A percentile compares a stretch with the other conserved stretches of the same genome.
Conservation (phyloP, 2,888 invertebrate genomes). For the Diloba caeruleocephala region DNA sequence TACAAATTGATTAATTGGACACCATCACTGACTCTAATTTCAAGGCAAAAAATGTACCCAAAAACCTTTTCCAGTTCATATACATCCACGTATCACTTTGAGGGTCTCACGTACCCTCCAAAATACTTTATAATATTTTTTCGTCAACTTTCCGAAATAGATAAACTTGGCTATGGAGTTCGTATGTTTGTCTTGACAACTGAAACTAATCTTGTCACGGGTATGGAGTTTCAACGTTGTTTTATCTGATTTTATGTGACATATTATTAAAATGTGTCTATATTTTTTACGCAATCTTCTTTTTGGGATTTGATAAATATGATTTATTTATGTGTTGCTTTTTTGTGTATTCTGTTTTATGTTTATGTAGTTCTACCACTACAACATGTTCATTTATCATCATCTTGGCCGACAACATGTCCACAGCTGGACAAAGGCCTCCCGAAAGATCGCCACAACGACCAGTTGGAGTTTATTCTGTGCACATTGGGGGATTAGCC, state of each 20-base stretch:
- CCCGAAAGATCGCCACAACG: too few species aligned
- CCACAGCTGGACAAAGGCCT: too few species aligned
- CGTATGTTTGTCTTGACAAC: slow-evolving; percentile 56
- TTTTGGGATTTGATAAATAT: slow-evolving; percentile 21
- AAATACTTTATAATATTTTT: slow-evolving; percentile 71
- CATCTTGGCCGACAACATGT: too few species aligned
- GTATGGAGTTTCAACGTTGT: slow-evolving; percentile 52
- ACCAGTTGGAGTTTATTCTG: too few species aligned
- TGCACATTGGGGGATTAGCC: too few species aligned
- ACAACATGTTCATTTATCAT: too few species aligned
- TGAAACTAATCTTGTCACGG: slow-evolving; percentile 61
- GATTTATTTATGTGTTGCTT: slow-evolving; percentile 24
- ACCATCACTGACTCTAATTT: too few species aligned
- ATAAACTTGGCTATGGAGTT: slow-evolving; percentile 64
- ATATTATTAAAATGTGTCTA: slow-evolving; percentile 49
- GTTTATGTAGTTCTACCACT: too few species aligned
- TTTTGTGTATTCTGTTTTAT: not conserved
- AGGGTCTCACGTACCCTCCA: slow-evolving; percentile 50
- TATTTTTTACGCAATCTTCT: slow-evolving; percentile 27
- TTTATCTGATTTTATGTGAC: slow-evolving; percentile 57
- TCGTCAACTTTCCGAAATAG: slow-evolving; percentile 63
- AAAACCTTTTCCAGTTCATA: slow-evolving; percentile 14
- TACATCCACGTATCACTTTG: slow-evolving; percentile 45
- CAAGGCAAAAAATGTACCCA: not conserved
- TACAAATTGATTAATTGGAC: too few species aligned